phyloP scores from a whole-genome alignment of 2,797 vertebrate genomes.

The Gymnothorax javanicus region DNA sequence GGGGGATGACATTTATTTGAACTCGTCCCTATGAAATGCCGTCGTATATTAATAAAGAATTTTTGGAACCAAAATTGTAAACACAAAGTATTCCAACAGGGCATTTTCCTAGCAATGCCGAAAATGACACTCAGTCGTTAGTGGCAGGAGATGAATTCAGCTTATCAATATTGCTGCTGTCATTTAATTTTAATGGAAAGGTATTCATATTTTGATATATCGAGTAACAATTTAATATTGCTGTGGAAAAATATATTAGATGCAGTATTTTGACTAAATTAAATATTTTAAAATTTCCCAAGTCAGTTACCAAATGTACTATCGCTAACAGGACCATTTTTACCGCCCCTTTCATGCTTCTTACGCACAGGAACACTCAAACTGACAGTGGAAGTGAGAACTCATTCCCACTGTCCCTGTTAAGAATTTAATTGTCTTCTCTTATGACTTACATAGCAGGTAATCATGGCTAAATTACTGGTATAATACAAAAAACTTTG shows the following conservation, averaged over 20 bases:
- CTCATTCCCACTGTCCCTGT: background rate
- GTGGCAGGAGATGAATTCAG: background rate
- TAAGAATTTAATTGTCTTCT: background rate
- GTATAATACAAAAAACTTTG: background rate
- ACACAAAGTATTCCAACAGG: background rate
- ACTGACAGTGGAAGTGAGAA: background rate
- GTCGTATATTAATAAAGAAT: background rate
- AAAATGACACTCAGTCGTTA: slow-evolving; percentile 55
- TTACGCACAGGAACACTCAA: background rate
- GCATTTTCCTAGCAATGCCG: background rate
- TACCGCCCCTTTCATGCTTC: too few relatives aligned
- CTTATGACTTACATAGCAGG: background rate
- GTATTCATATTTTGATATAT: background rate
- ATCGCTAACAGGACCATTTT: too few relatives aligned
- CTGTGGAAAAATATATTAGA: background rate
- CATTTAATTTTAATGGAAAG: background rate
- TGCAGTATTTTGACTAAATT: background rate
- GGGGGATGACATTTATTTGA: background rate
- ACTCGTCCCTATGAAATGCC: background rate
- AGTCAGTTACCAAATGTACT: too few relatives aligned
- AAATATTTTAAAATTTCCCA: too few relatives aligned
- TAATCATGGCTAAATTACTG: background rate
- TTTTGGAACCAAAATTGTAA: background rate
- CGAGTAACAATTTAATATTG: background rate
- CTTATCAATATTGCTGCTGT: background rate